Evolutionary conservation across 2,113 vertebrate genomes (phyloP), one percentile per base, ranked within the genome.

Genomic region (Sardina pilchardus): DNA sequence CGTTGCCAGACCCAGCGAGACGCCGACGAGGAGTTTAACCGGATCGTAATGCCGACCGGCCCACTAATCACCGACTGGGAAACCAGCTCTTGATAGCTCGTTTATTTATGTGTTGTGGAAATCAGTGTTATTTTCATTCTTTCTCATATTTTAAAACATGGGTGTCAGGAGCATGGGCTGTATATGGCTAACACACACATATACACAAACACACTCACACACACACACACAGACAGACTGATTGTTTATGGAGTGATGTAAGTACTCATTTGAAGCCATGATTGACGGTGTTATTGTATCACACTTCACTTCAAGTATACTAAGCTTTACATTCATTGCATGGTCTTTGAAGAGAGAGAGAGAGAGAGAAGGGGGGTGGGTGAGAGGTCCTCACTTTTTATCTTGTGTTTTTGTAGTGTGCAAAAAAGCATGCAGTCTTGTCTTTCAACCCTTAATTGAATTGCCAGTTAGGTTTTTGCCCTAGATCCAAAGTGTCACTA

Each of bases 61-160:
- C 85, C 84, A 88, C 85, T 90, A 92, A 92, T 93, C 86, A 92
- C 87, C 53, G 84, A 84, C 82, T 91, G 82, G 88, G 90, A 63
- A 86, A 83, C 88, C 86, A 88, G 71, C 78, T 81, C 81, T 88
- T 90, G 86, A 91, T 87, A 85, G 86, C 50, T 86, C 12, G 39
- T 71, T 81, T 89, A 88, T 88, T 91, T 89, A 91, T 89, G 81
- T 88, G 88, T 43, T 78, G 85, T 87, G 85, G 82, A 85, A 92
- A 90, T 85, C 85, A 89, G n/a, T 83, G 81, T 85, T 87, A 36
- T 83, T 86, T 83, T 86, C 78, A 82, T 56, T 26, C 39, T 1
- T 81, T 42, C 6, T 82, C 4, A 17, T 17, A 34, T 36, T 78
- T 36, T 78, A 36, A 78, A 36, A 78, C 71, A 78, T 78, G 71